These are phyloP conservation scores for Porites lobata DNA, from an alignment of 92 coral and sea anemone genomes.

Conservation along the genomic window DNA sequence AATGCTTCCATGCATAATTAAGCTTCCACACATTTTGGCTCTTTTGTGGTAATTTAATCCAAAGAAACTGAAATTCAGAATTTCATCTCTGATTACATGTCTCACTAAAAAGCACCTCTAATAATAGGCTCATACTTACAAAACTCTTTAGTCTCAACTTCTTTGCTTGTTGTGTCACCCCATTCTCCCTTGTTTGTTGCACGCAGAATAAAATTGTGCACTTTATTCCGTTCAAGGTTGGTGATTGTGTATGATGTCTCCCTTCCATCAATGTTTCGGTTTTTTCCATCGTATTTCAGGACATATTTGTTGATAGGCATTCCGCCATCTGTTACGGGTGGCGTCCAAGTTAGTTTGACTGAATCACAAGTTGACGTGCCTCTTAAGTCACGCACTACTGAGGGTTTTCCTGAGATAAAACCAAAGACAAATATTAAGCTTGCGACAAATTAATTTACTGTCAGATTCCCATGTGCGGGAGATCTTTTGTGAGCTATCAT, in stretches of 20 bases:
- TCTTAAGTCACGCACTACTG: slow-evolving; percentile 21
- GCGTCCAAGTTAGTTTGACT: slow-evolving; percentile 52
- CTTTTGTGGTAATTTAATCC: no score
- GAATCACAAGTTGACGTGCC: slow-evolving; percentile 45
- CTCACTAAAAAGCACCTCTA: no score
- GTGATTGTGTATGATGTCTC: slow-evolving; percentile 29
- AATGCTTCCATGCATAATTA: no score
- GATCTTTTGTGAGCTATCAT: no score
- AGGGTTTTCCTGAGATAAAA: slow-evolving; percentile 48
- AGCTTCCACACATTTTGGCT: no score
- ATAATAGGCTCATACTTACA: slow-evolving; percentile 27
- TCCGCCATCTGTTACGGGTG: slow-evolving; percentile 64
- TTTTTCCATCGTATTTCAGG: background rate
- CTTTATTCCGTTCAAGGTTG: slow-evolving; percentile 28
- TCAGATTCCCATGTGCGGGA: no score
- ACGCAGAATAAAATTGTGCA: slow-evolving; percentile 42
- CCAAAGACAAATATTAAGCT: background rate
- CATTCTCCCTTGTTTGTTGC: slow-evolving; percentile 61
- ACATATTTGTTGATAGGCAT: slow-evolving; percentile 59
- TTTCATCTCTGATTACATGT: no score
- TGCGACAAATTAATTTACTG: no score
- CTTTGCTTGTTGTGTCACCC: slow-evolving; percentile 25
- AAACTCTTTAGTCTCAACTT: slow-evolving; percentile 20
- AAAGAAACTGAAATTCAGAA: no score
- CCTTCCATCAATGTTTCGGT: slow-evolving; percentile 43